Base-by-base conservation (phyloP, 1,140 invertebrate genomes). In the Eriocheir sinensis region DNA sequence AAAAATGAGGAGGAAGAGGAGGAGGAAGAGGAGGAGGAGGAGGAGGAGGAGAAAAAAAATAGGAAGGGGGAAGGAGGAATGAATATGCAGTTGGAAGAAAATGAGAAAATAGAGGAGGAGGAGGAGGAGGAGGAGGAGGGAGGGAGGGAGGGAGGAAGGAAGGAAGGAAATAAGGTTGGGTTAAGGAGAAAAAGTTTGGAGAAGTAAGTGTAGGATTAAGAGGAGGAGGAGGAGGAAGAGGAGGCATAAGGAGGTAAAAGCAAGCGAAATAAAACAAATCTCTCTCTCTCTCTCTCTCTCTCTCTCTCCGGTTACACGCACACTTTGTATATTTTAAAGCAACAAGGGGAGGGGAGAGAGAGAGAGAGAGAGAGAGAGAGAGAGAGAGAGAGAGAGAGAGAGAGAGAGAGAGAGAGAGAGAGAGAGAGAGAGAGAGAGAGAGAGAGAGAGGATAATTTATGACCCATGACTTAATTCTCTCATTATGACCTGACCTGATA, bases 291-390 rank as follows among this genome's bases (percentile, higher is more conserved):
- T n/a, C n/a, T n/a, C n/a, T n/a, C n/a, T n/a, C n/a, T n/a, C n/a
- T n/a, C n/a, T n/a, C n/a, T n/a, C n/a, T n/a, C n/a, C n/a, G n/a
- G n/a, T n/a, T n/a, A n/a, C n/a, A n/a, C n/a, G n/a, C n/a, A n/a
- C n/a, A n/a, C n/a, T n/a, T n/a, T n/a, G n/a, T n/a, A n/a, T n/a
- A n/a, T n/a, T n/a, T n/a, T n/a, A n/a, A n/a, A n/a, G n/a, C n/a
- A n/a, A n/a, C n/a, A n/a, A n/a, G n/a, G n/a, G n/a, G n/a, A n/a
- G n/a, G 81, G 30, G 81, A 83, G 81, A 83, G 81, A 21, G 2
- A 83, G 81, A 83, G 81, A 83, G 81, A 83, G 81, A 83, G 17
- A 21, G 81, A 83, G 81, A 83, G 81, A 21, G 81, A 83, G 81
- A 21, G 81, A 83, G 81, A 83, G 17, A 21, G 17, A 83, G 81